Conservation (phyloP, 2,888 invertebrate genomes). For the Embidobia sp. region DNA sequence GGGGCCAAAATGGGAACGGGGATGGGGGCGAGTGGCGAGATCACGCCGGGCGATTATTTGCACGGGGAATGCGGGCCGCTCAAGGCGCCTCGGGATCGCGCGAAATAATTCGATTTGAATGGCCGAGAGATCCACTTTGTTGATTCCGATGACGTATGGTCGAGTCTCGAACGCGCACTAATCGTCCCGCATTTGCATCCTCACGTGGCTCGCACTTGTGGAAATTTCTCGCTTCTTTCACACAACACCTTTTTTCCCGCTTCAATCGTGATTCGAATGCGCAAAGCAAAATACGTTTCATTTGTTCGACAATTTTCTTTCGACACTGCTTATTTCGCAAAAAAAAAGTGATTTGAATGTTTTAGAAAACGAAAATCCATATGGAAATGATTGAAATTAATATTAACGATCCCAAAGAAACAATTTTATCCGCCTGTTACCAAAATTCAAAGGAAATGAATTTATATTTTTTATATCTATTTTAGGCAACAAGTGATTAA, state of each 20-base stretch:
- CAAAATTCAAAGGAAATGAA: too few relatives aligned
- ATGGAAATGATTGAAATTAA: too few relatives aligned
- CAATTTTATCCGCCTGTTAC: too few relatives aligned
- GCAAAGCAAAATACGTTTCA: too few relatives aligned
- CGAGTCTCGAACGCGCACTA: constrained; percentile 5
- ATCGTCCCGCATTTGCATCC: constrained; percentile 33
- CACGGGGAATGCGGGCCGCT: constrained; percentile 14
- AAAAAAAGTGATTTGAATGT: too few relatives aligned
- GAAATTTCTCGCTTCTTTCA: constrained; percentile 1
- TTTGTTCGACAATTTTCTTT: too few relatives aligned
- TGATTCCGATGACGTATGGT: constrained; percentile 20
- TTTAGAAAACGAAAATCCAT: too few relatives aligned
- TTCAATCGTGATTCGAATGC: too few relatives aligned
- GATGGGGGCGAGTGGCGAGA: constrained; percentile 54
- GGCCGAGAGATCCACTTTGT: constrained; percentile 37
- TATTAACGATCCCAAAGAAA: too few relatives aligned
- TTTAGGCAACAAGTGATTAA: too few relatives aligned
- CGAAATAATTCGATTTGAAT: constrained; percentile 41
- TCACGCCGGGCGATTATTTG: constrained; percentile 49
- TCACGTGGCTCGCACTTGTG: constrained; percentile 8
- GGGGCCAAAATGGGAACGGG: constrained; percentile 6
- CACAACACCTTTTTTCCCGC: not conserved
- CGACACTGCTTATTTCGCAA: too few relatives aligned
- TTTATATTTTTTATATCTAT: too few relatives aligned
- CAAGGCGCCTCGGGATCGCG: constrained; percentile 29